phyloP scores from a whole-genome alignment of 2,113 vertebrate genomes.

The Gallinago media region DNA sequence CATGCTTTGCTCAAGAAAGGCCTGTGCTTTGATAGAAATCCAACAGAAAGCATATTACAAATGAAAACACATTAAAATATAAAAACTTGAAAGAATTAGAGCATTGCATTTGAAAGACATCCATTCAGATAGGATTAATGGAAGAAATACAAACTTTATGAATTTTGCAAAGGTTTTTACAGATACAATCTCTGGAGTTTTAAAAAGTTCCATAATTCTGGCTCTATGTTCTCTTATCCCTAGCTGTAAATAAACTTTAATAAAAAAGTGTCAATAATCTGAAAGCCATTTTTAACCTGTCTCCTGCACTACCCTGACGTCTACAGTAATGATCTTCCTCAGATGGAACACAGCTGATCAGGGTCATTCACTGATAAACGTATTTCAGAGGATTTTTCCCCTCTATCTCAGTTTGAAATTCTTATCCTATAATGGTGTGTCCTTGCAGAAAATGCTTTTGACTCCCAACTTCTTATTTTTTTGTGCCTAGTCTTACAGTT shows the following conservation, averaged over 20 bases:
- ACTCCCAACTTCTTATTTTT: constrained; percentile 44
- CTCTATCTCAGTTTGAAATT: constrained; percentile 72
- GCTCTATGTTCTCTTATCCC: constrained; percentile 57
- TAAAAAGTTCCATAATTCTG: constrained; percentile 60
- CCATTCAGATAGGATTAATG: constrained; percentile 51
- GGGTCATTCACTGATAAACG: constrained; percentile 79
- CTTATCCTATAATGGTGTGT: constrained; percentile 70
- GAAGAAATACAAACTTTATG: constrained; percentile 46
- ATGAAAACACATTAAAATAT: constrained; percentile 28
- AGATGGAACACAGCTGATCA: constrained; percentile 74
- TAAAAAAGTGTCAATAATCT: constrained; percentile 76
- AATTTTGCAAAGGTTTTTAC: constrained; percentile 65
- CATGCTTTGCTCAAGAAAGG: not conserved
- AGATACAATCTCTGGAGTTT: constrained; percentile 69
- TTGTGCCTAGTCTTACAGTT: not conserved
- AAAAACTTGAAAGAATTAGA: constrained; percentile 47
- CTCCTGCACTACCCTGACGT: constrained; percentile 64
- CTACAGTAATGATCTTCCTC: constrained; percentile 56
- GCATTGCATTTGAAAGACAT: constrained; percentile 38
- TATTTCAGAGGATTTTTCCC: constrained; percentile 77
- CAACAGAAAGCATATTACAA: not conserved
- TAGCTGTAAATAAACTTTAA: constrained; percentile 72
- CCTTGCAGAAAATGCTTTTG: constrained; percentile 57
- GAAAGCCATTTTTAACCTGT: constrained; percentile 74
- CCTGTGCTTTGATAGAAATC: not conserved